Evolutionary conservation across 2,888 invertebrate genomes (phyloP).

Genomic region (Ophraella communa): DNA sequence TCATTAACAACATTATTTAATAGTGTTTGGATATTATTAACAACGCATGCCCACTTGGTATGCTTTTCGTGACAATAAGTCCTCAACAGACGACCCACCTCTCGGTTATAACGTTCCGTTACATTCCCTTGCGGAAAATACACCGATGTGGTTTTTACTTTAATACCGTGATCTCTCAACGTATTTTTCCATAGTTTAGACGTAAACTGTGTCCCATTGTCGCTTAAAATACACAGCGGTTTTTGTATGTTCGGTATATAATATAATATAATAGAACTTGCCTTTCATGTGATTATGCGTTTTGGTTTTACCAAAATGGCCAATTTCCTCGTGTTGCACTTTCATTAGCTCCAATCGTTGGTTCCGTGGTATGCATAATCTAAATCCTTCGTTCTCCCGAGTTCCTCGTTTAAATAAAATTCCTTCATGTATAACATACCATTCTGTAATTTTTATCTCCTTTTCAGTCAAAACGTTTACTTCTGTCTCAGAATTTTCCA

Average conservation of each 20-base stretch:
- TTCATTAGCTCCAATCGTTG: background rate
- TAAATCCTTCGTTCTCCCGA: background rate
- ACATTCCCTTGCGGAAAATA: too few relatives aligned
- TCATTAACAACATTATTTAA: background rate
- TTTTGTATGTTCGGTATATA: constrained; percentile 24
- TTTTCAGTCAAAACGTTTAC: too few relatives aligned
- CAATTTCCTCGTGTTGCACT: background rate
- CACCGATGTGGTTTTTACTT: background rate
- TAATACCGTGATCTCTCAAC: background rate
- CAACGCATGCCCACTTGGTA: background rate
- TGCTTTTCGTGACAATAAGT: too few relatives aligned
- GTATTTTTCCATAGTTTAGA: background rate
- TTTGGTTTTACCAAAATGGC: constrained; percentile 13
- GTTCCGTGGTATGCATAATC: constrained; percentile 6
- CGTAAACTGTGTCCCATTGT: constrained; percentile 7
- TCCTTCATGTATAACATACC: constrained; percentile 4
- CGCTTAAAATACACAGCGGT: constrained; percentile 36
- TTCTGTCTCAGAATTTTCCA: background rate
- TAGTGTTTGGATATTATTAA: background rate
- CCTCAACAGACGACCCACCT: too few relatives aligned
- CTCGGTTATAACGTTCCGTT: too few relatives aligned
- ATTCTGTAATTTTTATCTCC: background rate
- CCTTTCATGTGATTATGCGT: constrained; percentile 8
- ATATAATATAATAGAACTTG: constrained; percentile 2
- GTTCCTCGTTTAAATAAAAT: constrained; percentile 6